Conservation (phyloP, 2,113 vertebrate genomes). For the Gallinago media region DNA sequence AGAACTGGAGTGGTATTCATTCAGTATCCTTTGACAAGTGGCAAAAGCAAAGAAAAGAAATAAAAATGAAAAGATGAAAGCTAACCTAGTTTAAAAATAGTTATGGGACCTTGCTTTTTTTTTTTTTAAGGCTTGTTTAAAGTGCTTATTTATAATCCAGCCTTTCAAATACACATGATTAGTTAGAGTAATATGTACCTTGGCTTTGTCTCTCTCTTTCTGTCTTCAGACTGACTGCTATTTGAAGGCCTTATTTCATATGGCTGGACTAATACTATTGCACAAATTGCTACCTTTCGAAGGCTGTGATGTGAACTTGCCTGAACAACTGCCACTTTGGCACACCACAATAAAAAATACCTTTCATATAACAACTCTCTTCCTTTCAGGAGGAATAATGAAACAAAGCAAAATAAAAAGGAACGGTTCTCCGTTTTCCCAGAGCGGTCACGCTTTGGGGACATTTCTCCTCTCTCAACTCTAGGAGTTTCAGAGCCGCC, state of each 20-base stretch:
- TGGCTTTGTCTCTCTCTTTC: not conserved
- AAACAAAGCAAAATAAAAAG: not conserved
- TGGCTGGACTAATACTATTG: conserved; percentile 18
- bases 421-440: not conserved
- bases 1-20: not conserved
- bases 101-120: not conserved
- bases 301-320: conserved; percentile 17
- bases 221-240: not conserved
- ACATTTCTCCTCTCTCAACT: not conserved
- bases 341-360: conserved; percentile 28
- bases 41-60: conserved; percentile 1
- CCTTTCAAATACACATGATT: conserved; percentile 33
- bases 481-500: not conserved
- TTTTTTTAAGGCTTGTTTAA: not conserved
- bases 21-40: not conserved
- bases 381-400: conserved; percentile 10
- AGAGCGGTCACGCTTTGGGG: not conserved
- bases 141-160: conserved; percentile 9
- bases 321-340: conserved; percentile 50
- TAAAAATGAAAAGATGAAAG: conserved; percentile 33
- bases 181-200: conserved; percentile 15
- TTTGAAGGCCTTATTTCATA: conserved; percentile 14
- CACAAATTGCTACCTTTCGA: conserved; percentile 56
- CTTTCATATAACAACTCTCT: conserved; percentile 31
- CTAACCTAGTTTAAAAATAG: conserved; percentile 34